Conservation (phyloP, 2,113 vertebrate genomes). For the Barbus barbus region DNA sequence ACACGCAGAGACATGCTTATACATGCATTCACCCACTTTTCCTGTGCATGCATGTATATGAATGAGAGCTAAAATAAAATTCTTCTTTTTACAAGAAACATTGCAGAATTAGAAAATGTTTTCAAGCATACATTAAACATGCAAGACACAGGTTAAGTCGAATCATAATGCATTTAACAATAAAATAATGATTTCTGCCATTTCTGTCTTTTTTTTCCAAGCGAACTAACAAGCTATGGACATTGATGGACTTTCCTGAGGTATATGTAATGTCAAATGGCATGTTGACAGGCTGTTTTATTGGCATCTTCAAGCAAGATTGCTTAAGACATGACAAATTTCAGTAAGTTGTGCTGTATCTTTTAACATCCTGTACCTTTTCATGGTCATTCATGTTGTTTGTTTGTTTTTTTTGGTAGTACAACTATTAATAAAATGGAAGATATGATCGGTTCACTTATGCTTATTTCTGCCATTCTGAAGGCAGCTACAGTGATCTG, state of each 20-base stretch:
- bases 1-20: conserved; percentile 30
- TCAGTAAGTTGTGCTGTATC: no score
- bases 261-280: neutral
- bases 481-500: neutral
- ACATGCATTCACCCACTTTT: conserved; percentile 9
- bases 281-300: neutral
- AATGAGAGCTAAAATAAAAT: neutral
- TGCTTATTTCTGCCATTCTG: neutral
- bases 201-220: neutral
- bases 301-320: neutral
- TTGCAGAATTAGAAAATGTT: neutral
- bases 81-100: neutral
- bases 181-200: neutral
- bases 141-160: neutral
- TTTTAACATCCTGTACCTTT: no score
- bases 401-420: no score
- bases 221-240: neutral
- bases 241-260: neutral
- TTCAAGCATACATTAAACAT: neutral
- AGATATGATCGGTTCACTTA: neutral
- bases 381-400: no score
- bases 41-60: neutral
- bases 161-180: neutral
- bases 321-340: neutral
- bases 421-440: neutral